Percentiles rank a stretch among this genome's conserved stretches.
Evolutionary conservation across 2,797 vertebrate genomes (phyloP).

Genomic region (Gymnocypris eckloni): DNA sequence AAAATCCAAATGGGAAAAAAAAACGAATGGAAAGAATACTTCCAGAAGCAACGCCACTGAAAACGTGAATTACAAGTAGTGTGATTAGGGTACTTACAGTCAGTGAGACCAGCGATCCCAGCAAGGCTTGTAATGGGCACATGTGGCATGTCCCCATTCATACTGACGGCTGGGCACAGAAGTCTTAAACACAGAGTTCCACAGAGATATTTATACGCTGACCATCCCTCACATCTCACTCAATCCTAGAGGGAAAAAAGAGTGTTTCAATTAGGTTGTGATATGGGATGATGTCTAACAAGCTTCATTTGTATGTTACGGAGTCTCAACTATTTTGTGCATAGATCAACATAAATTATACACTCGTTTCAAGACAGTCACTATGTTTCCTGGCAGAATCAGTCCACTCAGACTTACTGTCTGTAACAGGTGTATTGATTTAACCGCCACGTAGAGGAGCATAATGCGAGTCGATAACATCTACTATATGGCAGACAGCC

Average conservation of each 20-base stretch:
- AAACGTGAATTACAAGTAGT: constrained; percentile 2
- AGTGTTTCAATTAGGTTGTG: background rate
- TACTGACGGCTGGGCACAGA: constrained; percentile 96
- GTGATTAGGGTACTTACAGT: constrained; percentile 86
- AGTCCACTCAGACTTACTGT: background rate
- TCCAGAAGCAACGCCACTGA: background rate
- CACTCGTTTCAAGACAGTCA: background rate
- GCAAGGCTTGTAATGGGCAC: constrained; percentile 99
- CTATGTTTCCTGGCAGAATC: constrained; percentile 3
- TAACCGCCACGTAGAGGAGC: background rate
- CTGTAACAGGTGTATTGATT: constrained; percentile 33
- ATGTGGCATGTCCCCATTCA: constrained; percentile 99
- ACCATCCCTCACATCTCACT: constrained; percentile 95
- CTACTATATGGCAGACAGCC: background rate
- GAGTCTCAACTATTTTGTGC: background rate
- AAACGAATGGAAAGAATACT: background rate
- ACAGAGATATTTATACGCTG: constrained; percentile 70
- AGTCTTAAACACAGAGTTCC: constrained; percentile 78
- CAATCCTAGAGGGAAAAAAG: constrained; percentile 18
- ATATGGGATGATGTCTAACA: background rate
- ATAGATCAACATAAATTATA: background rate
- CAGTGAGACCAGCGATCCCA: constrained; percentile 99
- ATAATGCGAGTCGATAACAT: constrained; percentile 8
- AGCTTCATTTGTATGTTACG: background rate
- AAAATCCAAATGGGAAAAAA: background rate